Conservation (phyloP, 2,888 invertebrate species). For the Eupithecia subumbrata region DNA sequence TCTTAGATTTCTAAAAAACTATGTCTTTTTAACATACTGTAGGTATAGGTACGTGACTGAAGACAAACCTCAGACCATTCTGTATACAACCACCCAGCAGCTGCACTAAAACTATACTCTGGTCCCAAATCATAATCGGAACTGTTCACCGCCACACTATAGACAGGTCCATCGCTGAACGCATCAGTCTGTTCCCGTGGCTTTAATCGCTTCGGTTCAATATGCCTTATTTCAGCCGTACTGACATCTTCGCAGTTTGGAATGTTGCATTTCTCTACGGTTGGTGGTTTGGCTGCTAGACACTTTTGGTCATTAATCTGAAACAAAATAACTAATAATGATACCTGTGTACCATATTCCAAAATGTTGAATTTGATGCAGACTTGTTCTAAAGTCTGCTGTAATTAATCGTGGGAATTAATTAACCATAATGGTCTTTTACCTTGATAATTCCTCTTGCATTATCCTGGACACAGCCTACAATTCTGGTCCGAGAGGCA, state of each 20-base stretch:
- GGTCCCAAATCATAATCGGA: conserved; percentile 69
- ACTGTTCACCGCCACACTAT: conserved; percentile 69
- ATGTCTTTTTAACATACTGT: neutral
- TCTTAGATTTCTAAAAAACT: neutral
- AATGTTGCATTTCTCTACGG: conserved; percentile 66
- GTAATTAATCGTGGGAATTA: neutral
- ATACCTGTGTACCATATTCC: neutral
- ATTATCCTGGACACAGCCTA: conserved; percentile 88
- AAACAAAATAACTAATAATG: conserved; percentile 29
- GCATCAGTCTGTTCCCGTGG: conserved; percentile 65
- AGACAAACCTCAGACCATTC: conserved; percentile 82
- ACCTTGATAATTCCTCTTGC: conserved; percentile 77
- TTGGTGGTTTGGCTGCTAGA: conserved; percentile 63
- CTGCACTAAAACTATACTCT: conserved; percentile 69
- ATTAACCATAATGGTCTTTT: conserved; percentile 4
- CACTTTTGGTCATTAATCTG: conserved; percentile 77
- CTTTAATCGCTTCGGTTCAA: conserved; percentile 56
- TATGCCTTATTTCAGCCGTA: conserved; percentile 54
- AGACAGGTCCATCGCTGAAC: conserved; percentile 73
- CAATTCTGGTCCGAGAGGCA: conserved; percentile 88
- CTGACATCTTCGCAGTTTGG: conserved; percentile 61
- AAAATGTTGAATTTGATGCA: neutral
- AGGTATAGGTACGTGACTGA: neutral
- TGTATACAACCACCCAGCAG: conserved; percentile 82
- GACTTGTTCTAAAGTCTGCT: neutral